phyloP scores from a whole-genome alignment of 2,888 invertebrate genomes.

The Xylota segnis region DNA sequence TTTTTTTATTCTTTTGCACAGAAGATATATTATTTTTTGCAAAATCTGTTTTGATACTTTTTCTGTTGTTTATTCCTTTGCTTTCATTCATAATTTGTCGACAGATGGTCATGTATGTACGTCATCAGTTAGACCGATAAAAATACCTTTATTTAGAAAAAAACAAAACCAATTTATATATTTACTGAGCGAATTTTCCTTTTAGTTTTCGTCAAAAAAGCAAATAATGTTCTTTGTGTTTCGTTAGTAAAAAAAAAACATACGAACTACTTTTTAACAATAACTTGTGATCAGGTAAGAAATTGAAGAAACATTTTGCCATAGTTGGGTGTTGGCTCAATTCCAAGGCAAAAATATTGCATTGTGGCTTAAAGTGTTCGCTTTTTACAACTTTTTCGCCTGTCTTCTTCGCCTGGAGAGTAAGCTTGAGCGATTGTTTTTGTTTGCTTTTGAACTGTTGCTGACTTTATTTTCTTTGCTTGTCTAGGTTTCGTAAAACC shows the following conservation, averaged over 20 bases:
- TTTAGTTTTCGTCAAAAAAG: slow-evolving; percentile 4
- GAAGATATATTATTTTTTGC: not conserved
- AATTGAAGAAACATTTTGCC: not conserved
- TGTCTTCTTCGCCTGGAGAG: not conserved
- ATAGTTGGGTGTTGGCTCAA: not conserved
- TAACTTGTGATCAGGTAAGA: slow-evolving; percentile 12
- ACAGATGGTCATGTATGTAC: slow-evolving; percentile 17
- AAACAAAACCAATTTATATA: not conserved
- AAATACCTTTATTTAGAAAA: slow-evolving; percentile 3
- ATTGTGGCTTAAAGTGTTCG: not conserved
- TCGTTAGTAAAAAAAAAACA: not conserved
- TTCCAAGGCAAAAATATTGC: not conserved
- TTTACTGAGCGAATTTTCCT: slow-evolving; percentile 5
- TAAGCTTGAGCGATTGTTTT: not conserved
- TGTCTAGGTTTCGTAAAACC: too few species aligned
- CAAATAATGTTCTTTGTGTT: slow-evolving; percentile 13
- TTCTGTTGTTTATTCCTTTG: slow-evolving; percentile 19
- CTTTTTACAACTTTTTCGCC: not conserved
- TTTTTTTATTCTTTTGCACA: slow-evolving; percentile 22
- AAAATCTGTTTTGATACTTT: not conserved
- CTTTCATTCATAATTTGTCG: slow-evolving; percentile 53
- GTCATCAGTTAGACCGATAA: slow-evolving; percentile 25
- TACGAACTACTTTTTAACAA: not conserved
- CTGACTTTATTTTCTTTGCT: too few species aligned
- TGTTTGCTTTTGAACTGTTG: not conserved